Evolutionary conservation across 2,113 vertebrate genomes (phyloP), one percentile per base, ranked within the genome.

Genomic region (Rallus limicola): DNA sequence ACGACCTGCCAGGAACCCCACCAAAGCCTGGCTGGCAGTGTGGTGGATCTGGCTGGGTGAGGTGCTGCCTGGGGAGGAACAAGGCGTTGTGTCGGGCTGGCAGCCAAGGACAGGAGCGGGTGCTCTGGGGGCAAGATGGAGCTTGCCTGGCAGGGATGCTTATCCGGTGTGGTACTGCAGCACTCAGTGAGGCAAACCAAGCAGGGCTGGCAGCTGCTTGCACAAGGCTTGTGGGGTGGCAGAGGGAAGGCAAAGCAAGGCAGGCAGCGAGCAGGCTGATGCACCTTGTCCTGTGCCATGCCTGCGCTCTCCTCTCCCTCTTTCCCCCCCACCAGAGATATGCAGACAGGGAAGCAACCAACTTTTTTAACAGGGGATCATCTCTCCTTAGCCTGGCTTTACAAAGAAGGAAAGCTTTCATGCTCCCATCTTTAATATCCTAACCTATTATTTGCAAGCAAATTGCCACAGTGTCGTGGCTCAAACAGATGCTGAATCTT

Each of bases 351-450:
- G 52, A 67, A 60, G 16, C 28, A 33, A 13, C 20, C 16, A 20
- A 9, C 12, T 42, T 38, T 1, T 36, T 29, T 4, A 2, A 1
- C 5, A 48, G 29, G 7, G 25, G 1, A 33, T 76, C 26, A 36
- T 29, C 26, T 71, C 76, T 20, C 29, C 59, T 44, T 21, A 64
- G 12, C 28, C 8, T 34, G 76, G 8, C 11, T 74, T 74, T 68
- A 55, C 21, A 16, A 42, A 53, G 42, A 59, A 56, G 4, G 42
- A 24, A 60, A 46, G 11, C 23, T 59, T 55, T 46, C 26, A 7
- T 0, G 0, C 15, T 63, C 25, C 34, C 2, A 1, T 2, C 46
- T 74, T 29, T 40, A 31, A 29, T 28, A 29, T 33, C 46, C 48
- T 21, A 24, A 76, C 46, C 46, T 67, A 7, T 20, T 24, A 33